Evolutionary conservation across 2,888 invertebrate genomes (phyloP).

Genomic region (Chaitophorus viminalis): DNA sequence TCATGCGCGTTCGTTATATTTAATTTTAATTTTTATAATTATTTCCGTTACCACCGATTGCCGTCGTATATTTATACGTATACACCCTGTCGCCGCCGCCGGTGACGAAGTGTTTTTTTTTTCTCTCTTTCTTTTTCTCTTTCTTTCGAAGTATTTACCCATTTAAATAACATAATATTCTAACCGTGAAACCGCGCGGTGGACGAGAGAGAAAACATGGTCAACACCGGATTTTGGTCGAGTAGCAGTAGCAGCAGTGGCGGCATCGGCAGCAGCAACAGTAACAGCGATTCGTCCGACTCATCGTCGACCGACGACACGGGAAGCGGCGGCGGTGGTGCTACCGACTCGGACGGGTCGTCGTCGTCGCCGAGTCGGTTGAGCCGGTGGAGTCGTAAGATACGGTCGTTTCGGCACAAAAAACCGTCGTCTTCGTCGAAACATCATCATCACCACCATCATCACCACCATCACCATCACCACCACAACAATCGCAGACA

Average conservation of each 20-base stretch:
- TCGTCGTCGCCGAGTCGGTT: slow-evolving; percentile 44
- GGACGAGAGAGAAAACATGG: not conserved
- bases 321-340: not conserved
- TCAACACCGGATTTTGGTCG: slow-evolving; percentile 48
- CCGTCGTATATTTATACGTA: too few relatives aligned
- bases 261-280: not conserved
- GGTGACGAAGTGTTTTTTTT: too few relatives aligned
- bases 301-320: slow-evolving; percentile 33
- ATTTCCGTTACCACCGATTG: not conserved
- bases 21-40: not conserved
- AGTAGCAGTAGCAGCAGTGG: slow-evolving; percentile 38
- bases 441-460: not conserved
- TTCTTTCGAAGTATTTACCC: too few relatives aligned
- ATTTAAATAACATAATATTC: too few relatives aligned
- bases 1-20: slow-evolving; percentile 15
- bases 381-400: slow-evolving; percentile 58
- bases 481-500: not conserved
- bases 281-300: slow-evolving; percentile 29
- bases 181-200: too few relatives aligned
- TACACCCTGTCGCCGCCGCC: not conserved
- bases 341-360: slow-evolving; percentile 34
- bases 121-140: too few relatives aligned
- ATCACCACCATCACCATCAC: not conserved
- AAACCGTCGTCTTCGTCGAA: slow-evolving; percentile 9
- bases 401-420: slow-evolving; percentile 55